A percentile compares a stretch with the other conserved stretches of the same genome.
Conservation (phyloP, 2,113 vertebrate genomes). For the Acanthochromis polyacanthus region DNA sequence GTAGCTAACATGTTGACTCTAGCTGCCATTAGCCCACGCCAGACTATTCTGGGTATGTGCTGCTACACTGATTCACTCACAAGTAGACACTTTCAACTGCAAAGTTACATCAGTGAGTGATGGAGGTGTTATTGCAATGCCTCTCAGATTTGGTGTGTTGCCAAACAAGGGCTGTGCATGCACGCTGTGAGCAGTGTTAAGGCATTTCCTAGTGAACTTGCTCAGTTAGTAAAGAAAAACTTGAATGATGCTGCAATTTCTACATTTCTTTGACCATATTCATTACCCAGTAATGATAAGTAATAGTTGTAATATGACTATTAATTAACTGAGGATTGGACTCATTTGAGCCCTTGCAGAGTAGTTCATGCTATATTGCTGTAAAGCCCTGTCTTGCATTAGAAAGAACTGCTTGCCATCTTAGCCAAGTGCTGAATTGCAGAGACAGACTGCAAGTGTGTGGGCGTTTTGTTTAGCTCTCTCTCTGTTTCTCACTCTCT, state of each 20-base stretch:
- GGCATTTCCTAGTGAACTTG: slow-evolving; percentile 1
- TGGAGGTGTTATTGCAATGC: slow-evolving; percentile 55
- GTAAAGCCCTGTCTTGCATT: slow-evolving; percentile 59
- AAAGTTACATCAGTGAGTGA: slow-evolving; percentile 67
- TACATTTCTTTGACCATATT: not conserved
- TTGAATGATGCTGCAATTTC: not conserved
- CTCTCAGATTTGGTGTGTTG: slow-evolving; percentile 39
- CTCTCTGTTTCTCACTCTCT: slow-evolving; percentile 11
- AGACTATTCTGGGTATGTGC: slow-evolving; percentile 75
- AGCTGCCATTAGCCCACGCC: slow-evolving; percentile 75
- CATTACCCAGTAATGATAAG: not conserved
- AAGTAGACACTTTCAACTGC: slow-evolving; percentile 69
- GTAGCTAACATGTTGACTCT: slow-evolving; percentile 71
- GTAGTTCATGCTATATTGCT: slow-evolving; percentile 21
- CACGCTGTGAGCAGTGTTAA: not conserved
- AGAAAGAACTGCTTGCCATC: slow-evolving; percentile 52
- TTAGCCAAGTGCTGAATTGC: slow-evolving; percentile 73
- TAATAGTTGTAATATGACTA: not conserved
- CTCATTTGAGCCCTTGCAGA: slow-evolving; percentile 28
- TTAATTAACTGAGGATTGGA: slow-evolving; percentile 32
- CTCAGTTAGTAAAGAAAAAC: slow-evolving; percentile 1
- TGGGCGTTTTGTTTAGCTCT: slow-evolving; percentile 71
- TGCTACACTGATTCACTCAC: slow-evolving; percentile 75
- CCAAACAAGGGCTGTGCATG: slow-evolving; percentile 1
- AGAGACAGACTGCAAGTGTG: slow-evolving; percentile 73